A percentile compares a stretch with the other conserved stretches of the same genome.
Conservation (phyloP, 2,113 vertebrate genomes). For the Psilopsiagon aurifrons region DNA sequence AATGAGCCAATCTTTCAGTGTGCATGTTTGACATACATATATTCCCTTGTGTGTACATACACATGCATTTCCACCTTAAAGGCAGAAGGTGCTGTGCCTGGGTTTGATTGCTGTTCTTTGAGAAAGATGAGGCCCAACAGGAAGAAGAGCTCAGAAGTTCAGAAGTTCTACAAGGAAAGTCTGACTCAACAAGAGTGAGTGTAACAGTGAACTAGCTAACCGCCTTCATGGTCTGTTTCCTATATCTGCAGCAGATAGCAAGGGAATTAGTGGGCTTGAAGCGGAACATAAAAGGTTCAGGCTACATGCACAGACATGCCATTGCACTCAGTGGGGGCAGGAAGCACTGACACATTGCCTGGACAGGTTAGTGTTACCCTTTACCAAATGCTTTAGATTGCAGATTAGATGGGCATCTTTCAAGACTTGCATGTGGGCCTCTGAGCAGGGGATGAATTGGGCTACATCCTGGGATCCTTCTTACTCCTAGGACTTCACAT, state of each 20-base stretch:
- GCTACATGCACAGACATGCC: accelerated
- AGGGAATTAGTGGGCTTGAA: not conserved
- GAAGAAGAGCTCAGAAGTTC: not conserved
- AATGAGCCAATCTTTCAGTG: not conserved
- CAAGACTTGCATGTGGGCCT: not conserved
- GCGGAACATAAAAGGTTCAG: not conserved
- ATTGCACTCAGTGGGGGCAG: not conserved
- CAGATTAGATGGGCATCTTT: not conserved
- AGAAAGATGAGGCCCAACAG: no score
- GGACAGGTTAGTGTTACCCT: not conserved
- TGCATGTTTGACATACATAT: not conserved
- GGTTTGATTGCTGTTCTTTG: not conserved
- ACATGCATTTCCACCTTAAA: not conserved
- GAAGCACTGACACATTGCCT: not conserved
- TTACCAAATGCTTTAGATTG: not conserved
- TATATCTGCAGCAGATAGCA: not conserved
- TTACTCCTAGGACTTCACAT: not conserved
- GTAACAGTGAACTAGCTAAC: no score
- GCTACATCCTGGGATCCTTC: not conserved
- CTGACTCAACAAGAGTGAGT: not conserved
- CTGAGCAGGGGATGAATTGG: not conserved
- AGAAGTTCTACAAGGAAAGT: not conserved
- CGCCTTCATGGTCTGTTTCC: not conserved
- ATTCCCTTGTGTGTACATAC: not conserved
- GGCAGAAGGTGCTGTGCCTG: not conserved